Base-by-base conservation (phyloP, 2,888 invertebrate genomes). In the Choreutis nemorana region DNA sequence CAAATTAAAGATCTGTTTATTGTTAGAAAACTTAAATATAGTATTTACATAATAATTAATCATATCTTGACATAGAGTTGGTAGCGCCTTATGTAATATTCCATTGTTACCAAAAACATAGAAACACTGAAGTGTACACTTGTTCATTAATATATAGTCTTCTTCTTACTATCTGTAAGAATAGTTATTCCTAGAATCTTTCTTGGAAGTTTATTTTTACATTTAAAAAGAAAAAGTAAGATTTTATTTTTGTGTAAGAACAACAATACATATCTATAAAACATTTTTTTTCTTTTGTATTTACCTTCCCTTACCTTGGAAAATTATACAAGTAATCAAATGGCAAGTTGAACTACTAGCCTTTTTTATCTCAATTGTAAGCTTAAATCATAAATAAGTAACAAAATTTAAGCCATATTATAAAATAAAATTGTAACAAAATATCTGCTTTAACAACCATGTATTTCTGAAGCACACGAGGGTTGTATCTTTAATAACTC, bases 201-300 rank as follows among this genome's bases (percentile, higher is more conserved):
- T 46, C 64, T 58, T 55, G 71, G 71, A 70, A 70, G 51, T 72
- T 77, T 77, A 77, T 78, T 78, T 78, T 78, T 75, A 68, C 73
- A 73, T 60, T 55, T 55, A 57, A 64, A 26, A 63, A 59, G 53
- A 55, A 66, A 59, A n/a, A 64, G 54, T 61, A 64, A 65, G 45
- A 66, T 61, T 64, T 70, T 77, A 75, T 75, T 75, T 73, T 75
- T 72, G 57, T 73, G 70, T 71, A 68, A 71, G 65, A 75, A 65
- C 68, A 71, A 68, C 61, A 75, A 77, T 73, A 78, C 73, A 77
- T 72, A 73, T 70, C 73, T 65, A 55, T 42, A 50, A 48, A 56
- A 60, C 44, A 26, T 28, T 32, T 24, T 28, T 23, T 32, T 32
- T 36, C 34, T 41, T 42, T 47, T 39, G 13, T 26, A 23, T 20